A percentile compares a stretch with the other conserved stretches of the same genome.
phyloP scores from a whole-genome alignment of 1,140 invertebrate species.

The Ptiloglossa arizonensis region DNA sequence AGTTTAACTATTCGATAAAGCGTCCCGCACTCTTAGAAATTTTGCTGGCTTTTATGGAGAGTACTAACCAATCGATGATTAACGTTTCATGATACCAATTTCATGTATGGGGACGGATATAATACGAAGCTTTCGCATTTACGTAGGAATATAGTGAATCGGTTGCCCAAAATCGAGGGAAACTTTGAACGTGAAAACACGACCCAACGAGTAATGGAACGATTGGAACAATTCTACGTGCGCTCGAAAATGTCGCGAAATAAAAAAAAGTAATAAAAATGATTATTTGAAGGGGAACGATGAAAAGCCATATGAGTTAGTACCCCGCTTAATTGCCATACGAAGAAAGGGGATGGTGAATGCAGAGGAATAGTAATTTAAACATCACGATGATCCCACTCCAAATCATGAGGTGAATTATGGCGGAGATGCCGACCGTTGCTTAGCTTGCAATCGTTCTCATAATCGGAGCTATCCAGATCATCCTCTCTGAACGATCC shows the following conservation, averaged over 20 bases:
- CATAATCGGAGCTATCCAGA: conserved; percentile 77
- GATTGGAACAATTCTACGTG: background rate
- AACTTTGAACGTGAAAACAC: background rate
- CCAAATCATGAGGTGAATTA: conserved; percentile 85
- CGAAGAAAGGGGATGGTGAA: conserved; percentile 58
- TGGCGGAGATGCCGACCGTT: conserved; percentile 77
- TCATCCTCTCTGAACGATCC: conserved; percentile 87
- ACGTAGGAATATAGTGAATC: conserved; percentile 27
- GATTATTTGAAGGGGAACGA: background rate
- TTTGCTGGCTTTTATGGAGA: conserved; percentile 75
- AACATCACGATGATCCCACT: conserved; percentile 85
- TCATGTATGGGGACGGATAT: conserved; percentile 81
- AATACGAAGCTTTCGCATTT: conserved; percentile 74
- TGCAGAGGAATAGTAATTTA: conserved; percentile 68
- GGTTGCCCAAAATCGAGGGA: conserved; percentile 15
- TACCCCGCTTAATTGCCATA: conserved; percentile 56
- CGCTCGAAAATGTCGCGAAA: conserved; percentile 18
- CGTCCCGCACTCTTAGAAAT: conserved; percentile 79
- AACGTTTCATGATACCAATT: conserved; percentile 68
- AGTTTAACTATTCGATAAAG: conserved; percentile 78
- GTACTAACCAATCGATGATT: conserved; percentile 72
- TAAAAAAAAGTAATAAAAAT: conserved; percentile 11
- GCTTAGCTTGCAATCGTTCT: conserved; percentile 78
- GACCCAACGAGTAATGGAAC: background rate
- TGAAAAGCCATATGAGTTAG: conserved; percentile 49